phyloP scores from a whole-genome alignment of 2,888 invertebrate species.

The Morpho achilles region DNA sequence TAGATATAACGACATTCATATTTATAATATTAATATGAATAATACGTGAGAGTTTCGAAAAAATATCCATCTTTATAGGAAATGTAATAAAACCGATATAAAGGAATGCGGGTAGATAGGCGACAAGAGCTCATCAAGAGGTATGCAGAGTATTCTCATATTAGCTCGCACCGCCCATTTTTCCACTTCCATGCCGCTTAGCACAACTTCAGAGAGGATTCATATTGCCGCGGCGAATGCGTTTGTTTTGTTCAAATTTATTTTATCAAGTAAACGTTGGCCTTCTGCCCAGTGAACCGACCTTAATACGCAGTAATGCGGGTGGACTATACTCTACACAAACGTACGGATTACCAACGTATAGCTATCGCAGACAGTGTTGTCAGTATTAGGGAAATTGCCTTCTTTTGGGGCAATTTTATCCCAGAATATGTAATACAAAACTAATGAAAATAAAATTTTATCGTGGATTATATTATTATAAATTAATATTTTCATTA shows the following conservation, averaged over 20 bases:
- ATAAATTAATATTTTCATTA: no score
- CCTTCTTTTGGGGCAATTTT: not conserved
- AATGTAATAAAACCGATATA: slow-evolving; percentile 22
- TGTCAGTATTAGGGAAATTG: slow-evolving; percentile 4
- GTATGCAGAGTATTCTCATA: slow-evolving; percentile 70
- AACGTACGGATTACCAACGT: not conserved
- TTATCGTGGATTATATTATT: no score
- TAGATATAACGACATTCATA: no score
- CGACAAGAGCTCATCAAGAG: slow-evolving; percentile 47
- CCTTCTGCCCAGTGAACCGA: slow-evolving; percentile 64
- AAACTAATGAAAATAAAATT: no score
- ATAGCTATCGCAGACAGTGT: slow-evolving; percentile 8
- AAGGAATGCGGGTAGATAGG: slow-evolving; percentile 25
- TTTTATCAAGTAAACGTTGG: slow-evolving; percentile 77
- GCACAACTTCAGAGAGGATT: slow-evolving; percentile 74
- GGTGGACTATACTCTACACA: slow-evolving; percentile 35
- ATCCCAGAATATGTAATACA: not conserved
- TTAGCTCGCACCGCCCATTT: slow-evolving; percentile 66
- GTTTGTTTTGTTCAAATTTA: slow-evolving; percentile 78
- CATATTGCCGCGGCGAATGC: slow-evolving; percentile 72
- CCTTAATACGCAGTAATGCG: slow-evolving; percentile 66
- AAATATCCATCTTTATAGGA: not conserved
- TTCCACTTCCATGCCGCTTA: slow-evolving; percentile 74
- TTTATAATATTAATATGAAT: no score
- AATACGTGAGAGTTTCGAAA: no score